Conservation (phyloP, 2,888 invertebrate species). For the Aethes cnicana region DNA sequence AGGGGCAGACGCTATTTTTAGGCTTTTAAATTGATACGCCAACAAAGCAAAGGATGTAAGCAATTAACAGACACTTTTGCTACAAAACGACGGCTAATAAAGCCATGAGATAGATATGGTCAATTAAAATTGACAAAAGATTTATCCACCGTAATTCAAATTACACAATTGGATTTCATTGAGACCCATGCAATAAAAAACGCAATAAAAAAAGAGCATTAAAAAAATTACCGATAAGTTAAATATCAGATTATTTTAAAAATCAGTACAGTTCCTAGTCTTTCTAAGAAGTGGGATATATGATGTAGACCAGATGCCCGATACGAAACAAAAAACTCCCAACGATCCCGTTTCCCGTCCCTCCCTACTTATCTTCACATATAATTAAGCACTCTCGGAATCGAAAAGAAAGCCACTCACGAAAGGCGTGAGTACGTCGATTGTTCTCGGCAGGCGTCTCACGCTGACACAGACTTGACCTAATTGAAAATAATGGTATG, state of each 20-base stretch:
- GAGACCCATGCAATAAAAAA: too few species aligned
- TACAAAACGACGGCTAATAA: conserved; percentile 50
- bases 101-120: conserved; percentile 34
- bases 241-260: too few species aligned
- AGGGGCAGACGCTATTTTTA: conserved; percentile 75
- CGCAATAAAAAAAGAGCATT: too few species aligned
- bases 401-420: conserved; percentile 75
- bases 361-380: conserved; percentile 58
- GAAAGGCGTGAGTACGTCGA: conserved; percentile 71
- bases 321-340: conserved; percentile 55
- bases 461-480: conserved; percentile 74
- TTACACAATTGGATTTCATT: too few species aligned
- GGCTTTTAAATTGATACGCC: conserved; percentile 74
- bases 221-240: too few species aligned
- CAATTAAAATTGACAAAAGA: conserved; percentile 12
- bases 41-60: conserved; percentile 78
- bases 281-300: conserved; percentile 28
- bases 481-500: conserved; percentile 79
- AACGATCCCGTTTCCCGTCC: conserved; percentile 60
- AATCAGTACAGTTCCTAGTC: background rate
- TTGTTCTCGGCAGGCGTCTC: conserved; percentile 75
- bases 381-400: conserved; percentile 68
- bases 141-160: conserved; percentile 1
- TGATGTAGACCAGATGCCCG: conserved; percentile 58
- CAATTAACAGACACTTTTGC: conserved; percentile 76